Conservation (phyloP, 2,113 vertebrate species). For the Acanthisitta chloris region DNA sequence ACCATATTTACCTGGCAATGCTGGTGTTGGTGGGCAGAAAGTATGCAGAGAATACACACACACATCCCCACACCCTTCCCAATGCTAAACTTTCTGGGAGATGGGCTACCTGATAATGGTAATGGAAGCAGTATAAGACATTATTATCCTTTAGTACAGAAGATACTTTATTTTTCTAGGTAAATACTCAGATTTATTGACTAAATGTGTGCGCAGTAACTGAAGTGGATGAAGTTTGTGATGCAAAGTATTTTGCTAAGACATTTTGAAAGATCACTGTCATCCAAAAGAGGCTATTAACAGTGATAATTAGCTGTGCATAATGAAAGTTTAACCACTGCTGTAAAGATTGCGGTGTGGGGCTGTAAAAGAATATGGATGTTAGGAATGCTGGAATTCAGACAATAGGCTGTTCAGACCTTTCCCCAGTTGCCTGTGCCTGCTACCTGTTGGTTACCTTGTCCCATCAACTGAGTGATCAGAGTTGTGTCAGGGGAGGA, state of each 20-base stretch:
- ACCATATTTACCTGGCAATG: background rate
- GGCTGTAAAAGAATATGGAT: background rate
- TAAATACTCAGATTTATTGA: background rate
- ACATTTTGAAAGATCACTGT: background rate
- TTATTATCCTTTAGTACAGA: background rate
- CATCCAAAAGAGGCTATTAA: background rate
- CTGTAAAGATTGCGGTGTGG: background rate
- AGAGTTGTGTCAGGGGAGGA: rapidly evolving
- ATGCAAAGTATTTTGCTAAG: background rate
- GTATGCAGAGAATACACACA: background rate
- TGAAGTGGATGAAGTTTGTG: background rate
- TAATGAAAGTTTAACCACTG: background rate
- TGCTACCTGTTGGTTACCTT: background rate
- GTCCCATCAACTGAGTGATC: background rate
- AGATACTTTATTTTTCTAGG: background rate
- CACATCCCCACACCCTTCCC: background rate
- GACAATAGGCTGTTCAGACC: background rate
- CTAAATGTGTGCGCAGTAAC: background rate
- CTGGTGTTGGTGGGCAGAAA: background rate
- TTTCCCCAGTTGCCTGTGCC: background rate
- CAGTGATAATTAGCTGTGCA: too few species aligned
- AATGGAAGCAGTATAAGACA: rapidly evolving
- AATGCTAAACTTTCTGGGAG: background rate
- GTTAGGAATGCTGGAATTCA: background rate
- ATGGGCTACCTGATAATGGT: background rate